Percentiles rank a stretch among this genome's conserved stretches.
Evolutionary conservation across 2,888 invertebrate genomes (phyloP).

Genomic region (Athripsodes cinereus): DNA sequence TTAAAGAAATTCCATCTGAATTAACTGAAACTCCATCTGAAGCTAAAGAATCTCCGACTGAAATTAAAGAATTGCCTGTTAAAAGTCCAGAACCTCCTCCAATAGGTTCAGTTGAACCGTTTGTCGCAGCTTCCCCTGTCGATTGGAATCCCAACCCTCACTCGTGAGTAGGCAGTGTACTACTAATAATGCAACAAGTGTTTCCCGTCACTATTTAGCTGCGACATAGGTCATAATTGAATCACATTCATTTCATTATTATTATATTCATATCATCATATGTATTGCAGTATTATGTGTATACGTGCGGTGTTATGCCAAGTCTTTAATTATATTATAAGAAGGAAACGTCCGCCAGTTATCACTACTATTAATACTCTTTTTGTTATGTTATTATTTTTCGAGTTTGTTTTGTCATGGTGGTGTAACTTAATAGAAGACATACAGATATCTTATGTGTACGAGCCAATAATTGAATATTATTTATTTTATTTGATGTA

Average conservation of each 20-base stretch:
- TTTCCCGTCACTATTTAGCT: slow-evolving; percentile 6
- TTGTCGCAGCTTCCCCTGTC: slow-evolving; percentile 38
- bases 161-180: slow-evolving; percentile 43
- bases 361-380: too few relatives aligned
- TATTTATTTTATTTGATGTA: too few relatives aligned
- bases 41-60: not conserved
- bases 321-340: too few relatives aligned
- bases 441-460: too few relatives aligned
- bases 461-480: too few relatives aligned
- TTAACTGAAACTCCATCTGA: slow-evolving; percentile 2
- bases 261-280: not conserved
- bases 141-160: slow-evolving; percentile 46
- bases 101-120: slow-evolving; percentile 23
- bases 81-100: slow-evolving; percentile 14
- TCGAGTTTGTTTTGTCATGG: too few relatives aligned
- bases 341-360: too few relatives aligned
- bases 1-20: not conserved
- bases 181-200: slow-evolving; percentile 5
- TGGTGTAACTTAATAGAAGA: too few relatives aligned
- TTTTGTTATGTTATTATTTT: too few relatives aligned
- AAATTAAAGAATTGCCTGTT: not conserved
- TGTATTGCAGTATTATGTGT: too few relatives aligned
- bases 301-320: too few relatives aligned
- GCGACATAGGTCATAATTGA: slow-evolving; percentile 8
- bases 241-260: not conserved